Evolutionary conservation across 2,797 vertebrate species (phyloP).

Genomic region (Peromyscus attwateri): DNA sequence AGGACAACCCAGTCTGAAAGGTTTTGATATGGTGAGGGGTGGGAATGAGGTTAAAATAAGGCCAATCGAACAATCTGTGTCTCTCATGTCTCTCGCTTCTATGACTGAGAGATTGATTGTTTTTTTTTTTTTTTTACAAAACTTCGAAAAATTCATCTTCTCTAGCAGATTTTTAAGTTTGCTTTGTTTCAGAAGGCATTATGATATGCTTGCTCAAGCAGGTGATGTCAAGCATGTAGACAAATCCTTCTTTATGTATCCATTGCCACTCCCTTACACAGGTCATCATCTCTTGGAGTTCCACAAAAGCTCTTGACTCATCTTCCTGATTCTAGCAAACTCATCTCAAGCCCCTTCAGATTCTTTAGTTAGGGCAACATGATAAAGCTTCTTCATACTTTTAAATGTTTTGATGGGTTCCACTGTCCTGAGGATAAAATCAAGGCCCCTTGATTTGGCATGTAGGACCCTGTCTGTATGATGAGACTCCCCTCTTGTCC

Average conservation of each 20-base stretch:
- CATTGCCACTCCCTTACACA: neutral
- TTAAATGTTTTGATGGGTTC: neutral
- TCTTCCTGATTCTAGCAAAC: neutral
- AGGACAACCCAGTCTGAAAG: neutral
- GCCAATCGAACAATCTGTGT: neutral
- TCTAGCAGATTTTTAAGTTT: neutral
- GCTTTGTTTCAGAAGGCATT: neutral
- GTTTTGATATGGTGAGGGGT: neutral
- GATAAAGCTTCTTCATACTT: neutral
- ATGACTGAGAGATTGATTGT: neutral
- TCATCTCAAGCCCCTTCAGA: conserved; percentile 4
- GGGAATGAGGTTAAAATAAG: neutral
- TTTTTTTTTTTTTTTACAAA: neutral
- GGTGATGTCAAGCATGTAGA: neutral
- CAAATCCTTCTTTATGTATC: neutral
- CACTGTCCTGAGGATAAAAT: neutral
- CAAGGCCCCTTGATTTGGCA: neutral
- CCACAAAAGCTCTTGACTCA: neutral
- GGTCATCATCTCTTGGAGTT: neutral
- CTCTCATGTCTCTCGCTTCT: neutral
- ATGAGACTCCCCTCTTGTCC: neutral
- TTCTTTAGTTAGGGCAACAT: neutral
- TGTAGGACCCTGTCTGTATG: neutral
- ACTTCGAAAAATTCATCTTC: neutral
- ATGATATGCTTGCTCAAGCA: neutral